Evolutionary conservation across 2,888 invertebrate genomes (phyloP), one percentile per base, ranked within the genome.

Genomic region (Tineola bisselliella): DNA sequence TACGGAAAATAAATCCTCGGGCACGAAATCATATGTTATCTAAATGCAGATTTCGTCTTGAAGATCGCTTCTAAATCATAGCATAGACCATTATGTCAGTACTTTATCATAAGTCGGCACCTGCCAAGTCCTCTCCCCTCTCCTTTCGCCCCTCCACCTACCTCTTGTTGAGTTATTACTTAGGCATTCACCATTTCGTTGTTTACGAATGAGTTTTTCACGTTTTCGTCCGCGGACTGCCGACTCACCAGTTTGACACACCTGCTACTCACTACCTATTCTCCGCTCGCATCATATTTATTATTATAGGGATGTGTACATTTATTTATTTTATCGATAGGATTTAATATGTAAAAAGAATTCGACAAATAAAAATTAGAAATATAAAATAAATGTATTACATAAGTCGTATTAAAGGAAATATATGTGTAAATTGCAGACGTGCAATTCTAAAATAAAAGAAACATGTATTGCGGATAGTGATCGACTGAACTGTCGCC

Each of bases 41-140:
- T 58, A 58, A 81, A 81, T 78, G 80, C 79, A 80, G 80, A 81
- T 81, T 81, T 79, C 76, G 79, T 79, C 77, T 75, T 75, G 73
- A 76, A 79, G 81, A 81, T 80, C 82, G 79, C 79, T 77, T 81
- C 83, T 84, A 84, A 84, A 84, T 84, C 84, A 81, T 77, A 69
- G 81, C 70, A 74, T 77, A 75, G 75, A 75, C 74, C 73, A 77
- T 75, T 77, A 76, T 79, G 81, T 76, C 77, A 77, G 79, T 76
- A 77, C 76, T 81, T 81, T 83, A 81, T 83, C 80, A 79, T 74
- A 73, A 77, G 74, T 77, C 79, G 75, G 73, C 83, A 82, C 82
- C 82, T 82, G 80, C 72, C 75, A 70, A 66, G 70, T 66, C 66
- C 67, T 68, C 64, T 66, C 66, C 67, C 68, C 75, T 76, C 44